Percentiles rank a stretch among this genome's conserved stretches.
These are phyloP conservation scores for Rostratula benghalensis DNA, from an alignment of 2,113 vertebrate genomes.

Conservation along the genomic window DNA sequence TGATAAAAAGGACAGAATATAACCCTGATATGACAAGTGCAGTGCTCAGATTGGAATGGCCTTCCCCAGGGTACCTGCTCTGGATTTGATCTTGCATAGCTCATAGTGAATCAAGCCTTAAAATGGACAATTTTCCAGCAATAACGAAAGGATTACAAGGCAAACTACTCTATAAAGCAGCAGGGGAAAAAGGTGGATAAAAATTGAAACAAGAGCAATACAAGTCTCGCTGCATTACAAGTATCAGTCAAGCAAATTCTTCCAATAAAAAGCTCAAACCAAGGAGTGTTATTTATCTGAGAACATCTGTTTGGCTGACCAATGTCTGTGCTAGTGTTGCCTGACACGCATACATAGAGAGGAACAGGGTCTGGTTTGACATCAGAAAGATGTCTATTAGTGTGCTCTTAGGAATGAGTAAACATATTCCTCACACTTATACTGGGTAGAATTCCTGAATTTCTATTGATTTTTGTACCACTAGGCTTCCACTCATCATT, in stretches of 20 bases:
- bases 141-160: conserved; percentile 8
- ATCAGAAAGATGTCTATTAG: neutral
- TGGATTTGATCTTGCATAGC: neutral
- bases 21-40: neutral
- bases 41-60: neutral
- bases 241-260: neutral
- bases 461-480: neutral
- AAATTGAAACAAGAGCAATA: conserved; percentile 1
- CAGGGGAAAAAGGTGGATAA: neutral
- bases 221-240: neutral
- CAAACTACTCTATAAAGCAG: neutral
- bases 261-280: neutral
- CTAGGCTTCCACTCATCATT: neutral
- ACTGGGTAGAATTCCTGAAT: neutral
- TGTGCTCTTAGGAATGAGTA: neutral
- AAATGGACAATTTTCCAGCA: conserved; percentile 35
- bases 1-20: neutral
- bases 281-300: conserved; percentile 1
- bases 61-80: neutral
- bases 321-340: neutral
- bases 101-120: neutral
- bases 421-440: neutral
- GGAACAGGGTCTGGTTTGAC: neutral
- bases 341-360: neutral
- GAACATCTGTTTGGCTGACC: conserved; percentile 6